These are phyloP conservation scores for Lochmaea crataegi DNA, from an alignment of 2,888 invertebrate species.

Conservation along the genomic window DNA sequence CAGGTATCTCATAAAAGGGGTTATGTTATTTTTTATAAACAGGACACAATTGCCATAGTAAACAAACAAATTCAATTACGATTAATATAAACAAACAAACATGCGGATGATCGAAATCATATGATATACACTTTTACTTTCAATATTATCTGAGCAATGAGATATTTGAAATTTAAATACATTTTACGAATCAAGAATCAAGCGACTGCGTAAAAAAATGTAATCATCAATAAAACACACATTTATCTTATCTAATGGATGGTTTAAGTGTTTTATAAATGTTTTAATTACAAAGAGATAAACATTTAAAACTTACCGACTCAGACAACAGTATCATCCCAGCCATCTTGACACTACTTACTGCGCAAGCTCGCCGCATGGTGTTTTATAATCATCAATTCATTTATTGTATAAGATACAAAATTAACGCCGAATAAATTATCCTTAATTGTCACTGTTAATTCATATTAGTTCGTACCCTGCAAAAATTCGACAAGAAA, in stretches of 20 bases:
- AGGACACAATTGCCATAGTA: not conserved
- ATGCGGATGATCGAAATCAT: constrained; percentile 9
- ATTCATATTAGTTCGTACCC: not conserved
- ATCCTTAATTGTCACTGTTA: not conserved
- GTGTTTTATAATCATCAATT: not conserved
- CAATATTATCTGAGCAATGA: constrained; percentile 9
- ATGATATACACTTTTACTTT: constrained; percentile 27
- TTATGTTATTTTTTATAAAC: not conserved
- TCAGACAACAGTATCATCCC: constrained; percentile 58
- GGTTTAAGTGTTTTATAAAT: not conserved
- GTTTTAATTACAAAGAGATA: not conserved
- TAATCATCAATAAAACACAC: not conserved
- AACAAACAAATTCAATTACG: constrained; percentile 6
- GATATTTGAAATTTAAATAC: not conserved
- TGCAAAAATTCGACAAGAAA: no score
- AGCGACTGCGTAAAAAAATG: not conserved
- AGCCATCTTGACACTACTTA: constrained; percentile 60
- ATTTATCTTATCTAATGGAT: not conserved
- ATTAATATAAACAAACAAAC: not conserved
- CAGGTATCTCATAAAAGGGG: not conserved
- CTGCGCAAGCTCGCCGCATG: constrained; percentile 42
- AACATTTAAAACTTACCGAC: constrained; percentile 56
- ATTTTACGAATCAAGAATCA: not conserved
- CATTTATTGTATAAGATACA: not conserved
- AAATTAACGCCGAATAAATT: not conserved